These are phyloP conservation scores for Apolygus lucorum DNA, from an alignment of 1,140 invertebrate genomes.

Conservation along the genomic window DNA sequence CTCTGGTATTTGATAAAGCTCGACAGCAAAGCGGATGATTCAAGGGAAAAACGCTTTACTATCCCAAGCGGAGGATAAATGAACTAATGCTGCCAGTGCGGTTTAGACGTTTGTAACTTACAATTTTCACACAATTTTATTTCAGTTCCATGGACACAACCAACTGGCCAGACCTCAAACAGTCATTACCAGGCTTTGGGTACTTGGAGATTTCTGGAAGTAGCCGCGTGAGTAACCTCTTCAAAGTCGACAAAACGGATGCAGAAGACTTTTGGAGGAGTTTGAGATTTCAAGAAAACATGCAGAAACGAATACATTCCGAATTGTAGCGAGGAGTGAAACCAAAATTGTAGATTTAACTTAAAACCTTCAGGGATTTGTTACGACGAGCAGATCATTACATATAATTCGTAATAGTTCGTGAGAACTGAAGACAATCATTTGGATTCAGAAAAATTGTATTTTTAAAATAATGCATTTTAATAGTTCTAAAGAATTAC, in stretches of 20 bases:
- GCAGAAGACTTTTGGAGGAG: not conserved
- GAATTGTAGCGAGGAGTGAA: not conserved
- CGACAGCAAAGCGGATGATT: no score
- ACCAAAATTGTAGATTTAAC: not conserved
- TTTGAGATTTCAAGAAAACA: not conserved
- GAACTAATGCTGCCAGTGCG: no score
- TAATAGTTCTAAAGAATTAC: no score
- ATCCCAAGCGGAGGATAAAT: no score
- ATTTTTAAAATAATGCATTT: not conserved
- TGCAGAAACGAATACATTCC: not conserved
- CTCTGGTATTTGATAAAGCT: no score
- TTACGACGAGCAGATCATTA: not conserved
- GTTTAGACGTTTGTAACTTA: not conserved
- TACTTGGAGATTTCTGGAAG: not conserved
- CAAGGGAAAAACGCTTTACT: no score
- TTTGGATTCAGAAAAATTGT: not conserved
- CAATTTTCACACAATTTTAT: not conserved
- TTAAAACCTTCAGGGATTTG: not conserved
- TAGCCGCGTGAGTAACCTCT: not conserved
- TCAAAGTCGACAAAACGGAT: not conserved
- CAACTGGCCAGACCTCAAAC: not conserved
- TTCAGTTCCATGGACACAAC: not conserved
- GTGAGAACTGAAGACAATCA: not conserved
- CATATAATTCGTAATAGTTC: not conserved
- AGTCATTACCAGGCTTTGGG: not conserved